Evolutionary conservation across 2,888 invertebrate species (phyloP).

Genomic region (Zootermopsis nevadensis): DNA sequence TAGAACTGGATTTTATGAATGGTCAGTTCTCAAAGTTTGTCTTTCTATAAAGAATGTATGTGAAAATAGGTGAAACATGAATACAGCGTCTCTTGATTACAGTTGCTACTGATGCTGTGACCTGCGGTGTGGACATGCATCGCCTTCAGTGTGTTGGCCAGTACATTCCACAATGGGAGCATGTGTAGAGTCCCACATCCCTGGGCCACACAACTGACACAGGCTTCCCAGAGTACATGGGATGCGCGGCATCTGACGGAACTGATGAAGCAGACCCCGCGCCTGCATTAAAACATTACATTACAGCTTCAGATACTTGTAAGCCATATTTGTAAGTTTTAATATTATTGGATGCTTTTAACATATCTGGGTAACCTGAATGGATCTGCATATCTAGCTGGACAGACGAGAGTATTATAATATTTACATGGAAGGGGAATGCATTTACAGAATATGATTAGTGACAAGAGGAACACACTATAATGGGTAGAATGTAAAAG

Average conservation of each 20-base stretch:
- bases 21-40: neutral
- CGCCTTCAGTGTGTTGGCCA: conserved; percentile 39
- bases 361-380: too few relatives aligned
- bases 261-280: conserved; percentile 89
- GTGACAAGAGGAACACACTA: too few relatives aligned
- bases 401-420: too few relatives aligned
- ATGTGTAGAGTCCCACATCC: conserved; percentile 95
- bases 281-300: conserved; percentile 67
- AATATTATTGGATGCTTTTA: too few relatives aligned
- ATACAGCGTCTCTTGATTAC: neutral
- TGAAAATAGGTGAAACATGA: neutral
- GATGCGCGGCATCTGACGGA: conserved; percentile 85
- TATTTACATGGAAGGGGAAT: too few relatives aligned
- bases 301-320: neutral
- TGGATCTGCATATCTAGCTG: too few relatives aligned
- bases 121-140: conserved; percentile 47
- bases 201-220: conserved; percentile 90
- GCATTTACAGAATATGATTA: too few relatives aligned
- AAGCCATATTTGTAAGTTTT: too few relatives aligned
- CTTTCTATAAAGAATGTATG: neutral
- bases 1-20: neutral
- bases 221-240: conserved; percentile 91
- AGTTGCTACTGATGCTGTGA: neutral
- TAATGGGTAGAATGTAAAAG: too few relatives aligned
- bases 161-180: conserved; percentile 85